A percentile compares a stretch with the other conserved stretches of the same genome.
phyloP scores from a whole-genome alignment of 2,888 invertebrate species.

The Allacma fusca region DNA sequence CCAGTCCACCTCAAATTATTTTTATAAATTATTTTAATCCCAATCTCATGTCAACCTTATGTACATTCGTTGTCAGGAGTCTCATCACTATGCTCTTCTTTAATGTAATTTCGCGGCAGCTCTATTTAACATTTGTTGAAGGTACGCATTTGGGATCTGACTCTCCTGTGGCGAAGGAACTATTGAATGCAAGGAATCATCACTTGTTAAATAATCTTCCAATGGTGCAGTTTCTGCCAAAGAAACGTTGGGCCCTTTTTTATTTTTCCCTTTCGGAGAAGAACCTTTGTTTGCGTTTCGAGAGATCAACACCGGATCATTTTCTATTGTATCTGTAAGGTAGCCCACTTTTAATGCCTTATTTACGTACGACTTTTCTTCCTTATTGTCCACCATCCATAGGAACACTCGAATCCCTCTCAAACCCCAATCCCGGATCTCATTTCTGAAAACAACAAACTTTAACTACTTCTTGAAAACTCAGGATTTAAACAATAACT shows the following conservation, averaged over 20 bases:
- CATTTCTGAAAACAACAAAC: constrained; percentile 54
- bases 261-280: background rate
- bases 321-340: constrained; percentile 75
- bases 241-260: no score
- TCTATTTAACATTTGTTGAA: background rate
- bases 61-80: background rate
- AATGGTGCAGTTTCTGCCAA: background rate
- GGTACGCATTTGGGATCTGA: background rate
- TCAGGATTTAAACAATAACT: no score
- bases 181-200: background rate
- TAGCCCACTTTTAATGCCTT: constrained; percentile 74
- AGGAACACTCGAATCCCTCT: constrained; percentile 74
- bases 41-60: background rate
- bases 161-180: background rate
- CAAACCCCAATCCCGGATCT: constrained; percentile 68
- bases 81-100: no score
- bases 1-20: background rate
- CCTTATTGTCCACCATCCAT: constrained; percentile 82
- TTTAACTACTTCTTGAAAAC: no score
- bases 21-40: background rate
- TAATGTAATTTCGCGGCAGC: background rate
- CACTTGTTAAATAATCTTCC: background rate
- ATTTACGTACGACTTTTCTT: constrained; percentile 76
- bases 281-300: background rate
- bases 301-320: constrained; percentile 23